Evolutionary conservation across 1,140 invertebrate genomes (phyloP).

Genomic region (Dendrolimus punctatus): DNA sequence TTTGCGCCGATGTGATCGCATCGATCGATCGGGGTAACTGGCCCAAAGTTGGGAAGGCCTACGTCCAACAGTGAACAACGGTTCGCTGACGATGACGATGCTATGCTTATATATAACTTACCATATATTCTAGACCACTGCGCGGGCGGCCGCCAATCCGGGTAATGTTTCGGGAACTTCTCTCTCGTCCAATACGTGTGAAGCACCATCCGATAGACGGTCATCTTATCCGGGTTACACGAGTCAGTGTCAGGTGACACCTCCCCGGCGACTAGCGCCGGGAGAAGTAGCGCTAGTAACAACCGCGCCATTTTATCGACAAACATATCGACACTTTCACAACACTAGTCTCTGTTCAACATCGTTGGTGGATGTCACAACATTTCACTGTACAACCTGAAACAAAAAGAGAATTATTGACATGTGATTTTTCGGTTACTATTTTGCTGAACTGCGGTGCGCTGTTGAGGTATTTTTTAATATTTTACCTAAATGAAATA

Average conservation of each 20-base stretch:
- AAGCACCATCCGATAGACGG: slow-evolving; percentile 87
- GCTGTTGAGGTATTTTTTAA: too few relatives aligned
- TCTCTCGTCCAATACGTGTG: slow-evolving; percentile 93
- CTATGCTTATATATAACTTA: slow-evolving; percentile 68
- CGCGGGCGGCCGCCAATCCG: slow-evolving; percentile 91
- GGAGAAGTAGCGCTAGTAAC: slow-evolving; percentile 30
- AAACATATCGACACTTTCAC: slow-evolving; percentile 24
- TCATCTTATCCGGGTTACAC: slow-evolving; percentile 75
- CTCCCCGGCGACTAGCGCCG: slow-evolving; percentile 30
- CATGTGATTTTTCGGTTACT: background rate
- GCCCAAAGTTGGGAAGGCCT: too few relatives aligned
- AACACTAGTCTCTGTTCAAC: slow-evolving; percentile 27
- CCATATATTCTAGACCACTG: slow-evolving; percentile 93
- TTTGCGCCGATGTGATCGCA: too few relatives aligned
- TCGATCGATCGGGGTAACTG: too few relatives aligned
- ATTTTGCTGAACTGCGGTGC: background rate
- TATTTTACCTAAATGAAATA: too few relatives aligned
- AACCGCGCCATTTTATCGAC: slow-evolving; percentile 44
- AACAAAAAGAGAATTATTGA: slow-evolving; percentile 16
- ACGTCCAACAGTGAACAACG: too few relatives aligned
- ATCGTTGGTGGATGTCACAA: slow-evolving; percentile 26
- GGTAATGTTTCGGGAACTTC: slow-evolving; percentile 92
- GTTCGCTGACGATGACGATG: too few relatives aligned
- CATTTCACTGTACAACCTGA: slow-evolving; percentile 36
- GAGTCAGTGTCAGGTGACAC: slow-evolving; percentile 36